Conservation (phyloP, 2,797 vertebrate genomes). For the Enoplosus armatus region DNA sequence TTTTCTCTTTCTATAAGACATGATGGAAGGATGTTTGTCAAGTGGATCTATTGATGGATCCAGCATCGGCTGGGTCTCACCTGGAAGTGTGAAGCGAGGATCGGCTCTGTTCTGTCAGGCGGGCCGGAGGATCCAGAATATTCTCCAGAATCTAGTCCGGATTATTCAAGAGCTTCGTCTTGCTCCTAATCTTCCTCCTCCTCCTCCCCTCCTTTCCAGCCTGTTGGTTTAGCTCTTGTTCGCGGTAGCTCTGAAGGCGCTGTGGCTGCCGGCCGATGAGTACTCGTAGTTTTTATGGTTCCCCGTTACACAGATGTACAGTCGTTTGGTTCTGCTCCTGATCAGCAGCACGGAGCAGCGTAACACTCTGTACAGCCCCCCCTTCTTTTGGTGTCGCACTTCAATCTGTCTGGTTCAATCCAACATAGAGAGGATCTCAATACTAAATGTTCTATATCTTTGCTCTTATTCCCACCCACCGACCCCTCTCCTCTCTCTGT, state of each 20-base stretch:
- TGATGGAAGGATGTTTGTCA: conserved; percentile 61
- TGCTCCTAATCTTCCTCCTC: conserved; percentile 48
- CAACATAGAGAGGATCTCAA: conserved; percentile 56
- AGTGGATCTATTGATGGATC: conserved; percentile 41
- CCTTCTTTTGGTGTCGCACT: conserved; percentile 73
- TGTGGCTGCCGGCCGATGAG: conserved; percentile 49
- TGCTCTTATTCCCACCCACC: conserved; percentile 59
- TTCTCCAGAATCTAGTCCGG: conserved; percentile 46
- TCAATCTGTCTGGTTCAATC: conserved; percentile 56
- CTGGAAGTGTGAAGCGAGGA: conserved; percentile 35
- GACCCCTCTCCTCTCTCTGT: conserved; percentile 45
- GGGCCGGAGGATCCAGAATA: conserved; percentile 44
- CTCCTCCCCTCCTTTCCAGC: conserved; percentile 42
- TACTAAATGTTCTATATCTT: conserved; percentile 79
- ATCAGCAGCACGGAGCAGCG: conserved; percentile 65
- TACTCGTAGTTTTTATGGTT: conserved; percentile 56
- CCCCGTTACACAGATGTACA: conserved; percentile 74
- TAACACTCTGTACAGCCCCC: conserved; percentile 75
- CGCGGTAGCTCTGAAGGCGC: conserved; percentile 54
- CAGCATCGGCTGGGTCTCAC: conserved; percentile 41
- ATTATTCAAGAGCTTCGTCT: conserved; percentile 56
- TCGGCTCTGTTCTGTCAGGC: conserved; percentile 41
- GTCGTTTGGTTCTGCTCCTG: conserved; percentile 68
- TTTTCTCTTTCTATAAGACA: conserved; percentile 72
- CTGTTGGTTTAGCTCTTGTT: conserved; percentile 62